phyloP scores from a whole-genome alignment of 2,113 vertebrate genomes.

The Proterorhinus semilunaris region DNA sequence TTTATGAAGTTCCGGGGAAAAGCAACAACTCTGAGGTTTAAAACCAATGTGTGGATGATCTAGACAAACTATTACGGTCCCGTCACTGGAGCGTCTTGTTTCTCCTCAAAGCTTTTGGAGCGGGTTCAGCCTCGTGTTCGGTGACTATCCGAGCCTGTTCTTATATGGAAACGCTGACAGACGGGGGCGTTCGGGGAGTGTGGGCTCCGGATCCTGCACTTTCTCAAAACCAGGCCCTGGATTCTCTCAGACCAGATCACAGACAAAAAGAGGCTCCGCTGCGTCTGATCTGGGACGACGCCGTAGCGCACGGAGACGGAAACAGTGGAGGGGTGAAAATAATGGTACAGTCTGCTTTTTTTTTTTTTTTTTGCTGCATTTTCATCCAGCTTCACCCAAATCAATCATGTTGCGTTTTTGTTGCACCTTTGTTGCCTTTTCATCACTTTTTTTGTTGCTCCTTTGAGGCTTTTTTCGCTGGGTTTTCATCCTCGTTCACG shows the following conservation, averaged over 20 bases:
- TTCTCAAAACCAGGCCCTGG: background rate
- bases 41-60: background rate
- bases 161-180: background rate
- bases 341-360: too few relatives aligned
- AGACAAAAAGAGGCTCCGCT: background rate
- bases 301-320: background rate
- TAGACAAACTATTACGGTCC: background rate
- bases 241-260: background rate
- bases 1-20: too few relatives aligned
- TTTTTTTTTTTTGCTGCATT: too few relatives aligned
- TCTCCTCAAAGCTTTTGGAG: background rate
- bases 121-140: background rate
- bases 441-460: too few relatives aligned
- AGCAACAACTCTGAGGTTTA: background rate
- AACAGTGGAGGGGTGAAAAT: background rate
- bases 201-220: background rate
- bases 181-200: background rate
- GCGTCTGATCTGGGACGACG: background rate
- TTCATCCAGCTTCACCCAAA: too few relatives aligned
- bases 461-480: too few relatives aligned
- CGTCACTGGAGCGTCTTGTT: background rate
- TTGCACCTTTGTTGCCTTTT: too few relatives aligned
- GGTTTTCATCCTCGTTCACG: too few relatives aligned
- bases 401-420: too few relatives aligned
- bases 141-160: background rate